Conservation (phyloP, 2,113 vertebrate genomes). For the Globicephala melas region DNA sequence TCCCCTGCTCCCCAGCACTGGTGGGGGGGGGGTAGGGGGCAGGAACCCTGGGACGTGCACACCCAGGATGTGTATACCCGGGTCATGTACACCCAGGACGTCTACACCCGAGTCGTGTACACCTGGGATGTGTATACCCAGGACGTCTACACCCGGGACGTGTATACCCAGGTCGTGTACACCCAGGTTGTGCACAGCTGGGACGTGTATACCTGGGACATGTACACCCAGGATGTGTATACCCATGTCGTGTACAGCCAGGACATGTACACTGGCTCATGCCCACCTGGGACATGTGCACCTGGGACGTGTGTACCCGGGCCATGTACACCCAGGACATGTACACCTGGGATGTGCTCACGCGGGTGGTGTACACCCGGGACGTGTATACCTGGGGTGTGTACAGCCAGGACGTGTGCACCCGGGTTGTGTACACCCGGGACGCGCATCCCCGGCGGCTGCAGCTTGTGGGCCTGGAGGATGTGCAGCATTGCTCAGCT, state of each 20-base stretch:
- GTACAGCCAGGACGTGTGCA: too few relatives aligned
- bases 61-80: rapidly evolving
- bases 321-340: too few relatives aligned
- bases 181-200: rapidly evolving
- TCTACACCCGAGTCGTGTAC: rapidly evolving
- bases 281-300: not conserved
- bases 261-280: too few relatives aligned
- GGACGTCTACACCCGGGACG: rapidly evolving
- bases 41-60: not conserved
- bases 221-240: too few relatives aligned
- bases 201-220: too few relatives aligned
- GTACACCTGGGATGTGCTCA: not conserved
- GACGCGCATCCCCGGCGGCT: rapidly evolving
- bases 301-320: too few relatives aligned
- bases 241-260: too few relatives aligned
- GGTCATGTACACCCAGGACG: rapidly evolving
- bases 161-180: rapidly evolving
- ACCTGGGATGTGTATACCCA: rapidly evolving
- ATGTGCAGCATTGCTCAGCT: not conserved
- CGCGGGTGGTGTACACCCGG: not conserved
- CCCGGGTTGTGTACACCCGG: too few relatives aligned
- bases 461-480: not conserved
- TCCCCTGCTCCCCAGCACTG: not conserved
- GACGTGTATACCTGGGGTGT: too few relatives aligned
- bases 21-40: rapidly evolving